Conservation (phyloP, 2,888 invertebrate species). For the Lacanobia wlatinum region DNA sequence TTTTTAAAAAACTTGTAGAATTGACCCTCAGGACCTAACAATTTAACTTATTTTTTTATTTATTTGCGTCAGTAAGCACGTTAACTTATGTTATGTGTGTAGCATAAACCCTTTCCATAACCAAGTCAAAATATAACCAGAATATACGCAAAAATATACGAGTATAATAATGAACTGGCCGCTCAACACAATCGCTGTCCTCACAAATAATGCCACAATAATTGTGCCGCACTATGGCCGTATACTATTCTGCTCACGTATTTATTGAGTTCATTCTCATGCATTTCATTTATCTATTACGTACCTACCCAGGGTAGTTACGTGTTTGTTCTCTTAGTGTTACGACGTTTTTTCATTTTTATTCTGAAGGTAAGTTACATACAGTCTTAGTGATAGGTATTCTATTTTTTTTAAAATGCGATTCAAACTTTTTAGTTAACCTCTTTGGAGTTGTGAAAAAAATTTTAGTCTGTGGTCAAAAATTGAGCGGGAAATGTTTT, state of each 20-base stretch:
- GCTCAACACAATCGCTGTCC: background rate
- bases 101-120: too few relatives aligned
- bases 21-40: too few relatives aligned
- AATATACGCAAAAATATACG: background rate
- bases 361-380: slow-evolving; percentile 22
- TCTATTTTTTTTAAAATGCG: slow-evolving; percentile 1
- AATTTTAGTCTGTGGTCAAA: slow-evolving; percentile 4
- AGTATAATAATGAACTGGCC: background rate
- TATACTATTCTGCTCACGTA: slow-evolving; percentile 16
- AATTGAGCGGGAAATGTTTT: background rate
- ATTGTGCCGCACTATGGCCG: background rate
- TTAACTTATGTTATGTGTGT: too few relatives aligned
- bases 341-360: slow-evolving; percentile 27
- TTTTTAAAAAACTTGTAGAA: too few relatives aligned
- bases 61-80: too few relatives aligned
- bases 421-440: background rate
- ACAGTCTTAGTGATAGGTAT: background rate
- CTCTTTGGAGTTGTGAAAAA: background rate
- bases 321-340: slow-evolving; percentile 16
- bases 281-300: slow-evolving; percentile 7
- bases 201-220: background rate
- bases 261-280: slow-evolving; percentile 7
- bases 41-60: too few relatives aligned
- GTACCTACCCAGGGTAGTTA: slow-evolving; percentile 36
- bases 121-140: too few relatives aligned